These are phyloP conservation scores for Omphaloscelis lunosa DNA, from an alignment of 2,888 invertebrate genomes.

Conservation along the genomic window DNA sequence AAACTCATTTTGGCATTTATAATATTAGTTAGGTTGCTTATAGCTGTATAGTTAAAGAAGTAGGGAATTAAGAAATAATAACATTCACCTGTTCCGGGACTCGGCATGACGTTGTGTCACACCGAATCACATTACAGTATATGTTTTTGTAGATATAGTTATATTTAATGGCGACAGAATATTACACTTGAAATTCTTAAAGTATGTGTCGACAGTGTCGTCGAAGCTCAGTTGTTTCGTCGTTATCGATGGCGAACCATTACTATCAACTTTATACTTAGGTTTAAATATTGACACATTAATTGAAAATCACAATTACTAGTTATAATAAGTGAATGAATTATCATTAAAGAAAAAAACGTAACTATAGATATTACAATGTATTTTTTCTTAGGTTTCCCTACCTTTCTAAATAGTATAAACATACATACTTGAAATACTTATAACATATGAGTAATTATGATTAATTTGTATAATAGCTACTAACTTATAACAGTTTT, in stretches of 20 bases:
- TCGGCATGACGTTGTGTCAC: conserved; percentile 52
- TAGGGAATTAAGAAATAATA: conserved; percentile 25
- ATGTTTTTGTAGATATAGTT: conserved; percentile 77
- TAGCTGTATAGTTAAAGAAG: not conserved
- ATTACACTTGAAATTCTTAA: conserved; percentile 86
- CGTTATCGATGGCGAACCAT: conserved; percentile 83
- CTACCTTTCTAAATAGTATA: conserved; percentile 79
- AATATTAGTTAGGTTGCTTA: not conserved
- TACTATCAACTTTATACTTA: conserved; percentile 83
- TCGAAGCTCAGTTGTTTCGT: conserved; percentile 82
- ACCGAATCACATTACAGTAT: conserved; percentile 68
- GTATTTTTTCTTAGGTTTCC: conserved; percentile 69
- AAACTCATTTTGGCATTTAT: no score
- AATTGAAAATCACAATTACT: conserved; percentile 85
- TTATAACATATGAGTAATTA: conserved; percentile 78
- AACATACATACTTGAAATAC: conserved; percentile 81
- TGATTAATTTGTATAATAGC: conserved; percentile 81
- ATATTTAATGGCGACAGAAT: conserved; percentile 87
- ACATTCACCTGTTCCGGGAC: conserved; percentile 53
- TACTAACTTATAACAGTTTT: conserved; percentile 76
- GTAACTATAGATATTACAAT: conserved; percentile 73
- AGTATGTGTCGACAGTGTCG: conserved; percentile 79
- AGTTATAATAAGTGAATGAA: conserved; percentile 71
- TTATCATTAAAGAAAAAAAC: conserved; percentile 75
- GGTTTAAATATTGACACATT: conserved; percentile 85